phyloP scores from a whole-genome alignment of 2,113 vertebrate species.

The Aldabrachelys gigantea region DNA sequence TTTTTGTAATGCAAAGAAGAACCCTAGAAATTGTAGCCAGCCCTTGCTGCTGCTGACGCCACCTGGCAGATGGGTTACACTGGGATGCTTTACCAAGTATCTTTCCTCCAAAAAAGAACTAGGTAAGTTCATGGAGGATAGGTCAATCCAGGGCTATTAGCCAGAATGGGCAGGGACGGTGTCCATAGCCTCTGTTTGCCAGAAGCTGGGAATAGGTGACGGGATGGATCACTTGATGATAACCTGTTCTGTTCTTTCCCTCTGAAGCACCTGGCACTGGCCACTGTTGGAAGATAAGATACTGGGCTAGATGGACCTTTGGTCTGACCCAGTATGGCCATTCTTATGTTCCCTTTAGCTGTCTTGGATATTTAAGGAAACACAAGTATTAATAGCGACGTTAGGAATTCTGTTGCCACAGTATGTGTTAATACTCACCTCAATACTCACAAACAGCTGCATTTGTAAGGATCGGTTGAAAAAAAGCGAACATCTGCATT shows the following conservation, averaged over 20 bases:
- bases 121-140: too few species aligned
- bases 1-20: background rate
- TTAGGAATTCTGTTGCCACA: background rate
- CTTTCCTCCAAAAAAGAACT: background rate
- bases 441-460: background rate
- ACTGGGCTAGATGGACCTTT: too few species aligned
- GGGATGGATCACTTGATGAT: too few species aligned
- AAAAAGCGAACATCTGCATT: background rate
- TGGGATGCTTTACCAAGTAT: accelerated
- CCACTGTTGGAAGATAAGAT: too few species aligned
- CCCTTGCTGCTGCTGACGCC: background rate
- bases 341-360: background rate
- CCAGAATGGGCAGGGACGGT: too few species aligned
- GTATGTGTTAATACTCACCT: background rate
- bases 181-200: too few species aligned
- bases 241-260: too few species aligned
- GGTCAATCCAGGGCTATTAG: too few species aligned
- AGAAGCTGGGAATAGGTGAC: too few species aligned
- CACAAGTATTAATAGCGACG: background rate
- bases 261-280: too few species aligned
- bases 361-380: background rate
- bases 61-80: background rate
- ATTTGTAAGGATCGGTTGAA: accelerated
- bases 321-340: too few species aligned
- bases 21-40: background rate